Conservation (phyloP, 2,888 invertebrate species). For the Tineola bisselliella region DNA sequence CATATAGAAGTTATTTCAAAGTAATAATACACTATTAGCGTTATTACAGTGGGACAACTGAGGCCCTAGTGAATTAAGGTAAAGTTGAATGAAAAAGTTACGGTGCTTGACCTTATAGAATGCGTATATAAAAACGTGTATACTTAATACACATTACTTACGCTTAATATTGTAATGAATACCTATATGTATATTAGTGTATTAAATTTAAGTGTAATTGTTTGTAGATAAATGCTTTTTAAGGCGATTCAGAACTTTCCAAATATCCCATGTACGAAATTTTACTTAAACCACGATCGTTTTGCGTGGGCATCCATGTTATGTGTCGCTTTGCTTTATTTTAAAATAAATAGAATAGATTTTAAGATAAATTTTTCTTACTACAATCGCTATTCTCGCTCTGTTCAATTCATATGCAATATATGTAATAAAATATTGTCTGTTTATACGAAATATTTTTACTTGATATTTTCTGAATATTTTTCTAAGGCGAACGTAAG, state of each 20-base stretch:
- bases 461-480: too few relatives aligned
- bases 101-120: neutral
- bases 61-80: constrained; percentile 2
- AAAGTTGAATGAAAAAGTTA: constrained; percentile 9
- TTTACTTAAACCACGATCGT: neutral
- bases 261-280: neutral
- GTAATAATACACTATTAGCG: constrained; percentile 8
- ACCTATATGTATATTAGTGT: neutral
- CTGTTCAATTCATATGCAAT: too few relatives aligned
- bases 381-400: too few relatives aligned
- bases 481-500: too few relatives aligned
- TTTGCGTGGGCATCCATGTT: neutral
- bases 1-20: neutral
- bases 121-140: too few relatives aligned
- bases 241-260: neutral
- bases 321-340: too few relatives aligned
- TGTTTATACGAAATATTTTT: too few relatives aligned
- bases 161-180: neutral
- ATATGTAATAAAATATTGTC: too few relatives aligned
- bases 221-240: neutral
- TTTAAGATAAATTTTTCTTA: too few relatives aligned
- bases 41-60: neutral
- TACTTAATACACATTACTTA: neutral
- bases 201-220: too few relatives aligned
- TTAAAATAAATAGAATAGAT: too few relatives aligned